A percentile compares a stretch with the other conserved stretches of the same genome.
Conservation (phyloP, 2,797 vertebrate genomes). For the Oryzias sinensis region DNA sequence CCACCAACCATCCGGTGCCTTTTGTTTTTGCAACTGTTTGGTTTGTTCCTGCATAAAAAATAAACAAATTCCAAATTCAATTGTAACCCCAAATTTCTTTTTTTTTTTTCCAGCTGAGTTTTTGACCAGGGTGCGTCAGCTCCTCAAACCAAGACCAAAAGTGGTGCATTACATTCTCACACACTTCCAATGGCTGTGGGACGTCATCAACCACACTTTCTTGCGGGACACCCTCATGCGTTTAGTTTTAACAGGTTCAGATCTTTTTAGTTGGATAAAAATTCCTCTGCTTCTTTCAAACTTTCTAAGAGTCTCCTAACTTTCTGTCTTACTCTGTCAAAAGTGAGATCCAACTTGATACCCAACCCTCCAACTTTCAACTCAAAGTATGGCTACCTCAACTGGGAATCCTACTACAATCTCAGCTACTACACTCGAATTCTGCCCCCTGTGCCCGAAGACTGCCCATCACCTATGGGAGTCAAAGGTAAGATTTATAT, state of each 20-base stretch:
- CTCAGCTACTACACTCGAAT: constrained; percentile 90
- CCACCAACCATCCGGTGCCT: no score
- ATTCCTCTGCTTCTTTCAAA: not conserved
- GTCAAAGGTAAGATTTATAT: constrained; percentile 81
- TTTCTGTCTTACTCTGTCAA: constrained; percentile 8
- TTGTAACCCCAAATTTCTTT: not conserved
- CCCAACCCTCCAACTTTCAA: constrained; percentile 95
- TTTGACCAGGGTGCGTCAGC: constrained; percentile 77
- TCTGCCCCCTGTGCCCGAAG: constrained; percentile 86
- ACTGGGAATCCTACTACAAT: constrained; percentile 93
- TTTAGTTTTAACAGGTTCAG: constrained; percentile 88
- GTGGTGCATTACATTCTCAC: constrained; percentile 87
- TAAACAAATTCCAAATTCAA: no score
- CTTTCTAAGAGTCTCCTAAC: not conserved
- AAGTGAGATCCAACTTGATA: constrained; percentile 89
- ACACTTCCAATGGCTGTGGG: constrained; percentile 90
- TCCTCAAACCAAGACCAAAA: constrained; percentile 84
- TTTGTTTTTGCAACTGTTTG: no score
- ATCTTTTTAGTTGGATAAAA: not conserved
- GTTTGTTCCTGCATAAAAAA: no score
- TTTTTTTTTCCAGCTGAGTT: constrained; percentile 78
- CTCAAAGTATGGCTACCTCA: constrained; percentile 87
- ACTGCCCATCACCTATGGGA: constrained; percentile 91
- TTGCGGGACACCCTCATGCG: constrained; percentile 85
- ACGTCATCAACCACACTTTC: constrained; percentile 88